Base-by-base conservation (phyloP, 2,888 invertebrate species). In the Dasypogon diadema region DNA sequence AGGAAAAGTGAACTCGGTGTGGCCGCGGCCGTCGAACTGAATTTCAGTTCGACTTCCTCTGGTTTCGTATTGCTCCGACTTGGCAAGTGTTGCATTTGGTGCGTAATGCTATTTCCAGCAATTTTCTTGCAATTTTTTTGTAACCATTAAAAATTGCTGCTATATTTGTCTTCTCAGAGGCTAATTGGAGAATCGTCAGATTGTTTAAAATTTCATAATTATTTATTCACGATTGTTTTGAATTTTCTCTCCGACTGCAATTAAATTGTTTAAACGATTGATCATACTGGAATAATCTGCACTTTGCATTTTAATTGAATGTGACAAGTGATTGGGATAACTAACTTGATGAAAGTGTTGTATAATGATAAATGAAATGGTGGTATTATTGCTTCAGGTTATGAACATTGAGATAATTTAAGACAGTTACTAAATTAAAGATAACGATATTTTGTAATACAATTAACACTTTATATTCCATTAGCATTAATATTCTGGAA, bases 201-300 rank as follows among this genome's bases (percentile, higher is more conserved):
- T 60, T 60, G 60, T 60, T 60, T 60, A 60, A 60, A 60, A 60
- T 60, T 60, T 60, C 60, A 60, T 60, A 60, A 60, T 60, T 60
- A 60, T 60, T 60, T 37, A 60, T 60, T 34, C 60, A 21, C 18
- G 18, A 60, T 37, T 42, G 60, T 60, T 26, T 60, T 60, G 18
- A 26, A 8, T 30, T 37, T 6, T 60, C 37, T 16, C 16, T 34
- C 42, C 21, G 37, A n/a, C 37, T 16, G 37, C 21, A 37, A 18
- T 37, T 60, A 60, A 60, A 60, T 60, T 30, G 60, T 42, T 60
- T 26, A 37, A 60, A 18, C 60, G 37, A 37, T 60, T 60, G 60
- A 60, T 34, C 37, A 37, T 21, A 12, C 37, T 60, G 16, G 37
- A 60, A 34, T 18, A 10, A 37, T 37, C n/a, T 37, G 60, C 60